phyloP scores from a whole-genome alignment of 1,140 invertebrate species.

The Bathynomus jamesi region DNA sequence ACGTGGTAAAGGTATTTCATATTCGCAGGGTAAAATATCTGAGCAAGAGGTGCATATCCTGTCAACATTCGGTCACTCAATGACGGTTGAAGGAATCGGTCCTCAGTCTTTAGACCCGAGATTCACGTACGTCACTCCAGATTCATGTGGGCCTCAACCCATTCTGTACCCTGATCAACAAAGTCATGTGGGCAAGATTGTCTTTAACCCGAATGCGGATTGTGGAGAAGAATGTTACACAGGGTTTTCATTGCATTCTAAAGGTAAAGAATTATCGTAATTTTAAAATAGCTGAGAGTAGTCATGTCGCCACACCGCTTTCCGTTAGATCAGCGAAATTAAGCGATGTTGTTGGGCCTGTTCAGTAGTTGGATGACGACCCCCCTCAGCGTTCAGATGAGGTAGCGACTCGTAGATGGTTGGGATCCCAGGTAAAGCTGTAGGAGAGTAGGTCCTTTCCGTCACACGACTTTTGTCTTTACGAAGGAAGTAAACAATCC shows the following conservation, averaged over 20 bases:
- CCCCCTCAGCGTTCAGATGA: too few species aligned
- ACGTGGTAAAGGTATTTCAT: too few species aligned
- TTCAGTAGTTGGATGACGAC: too few species aligned
- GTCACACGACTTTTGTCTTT: too few species aligned
- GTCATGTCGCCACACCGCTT: too few species aligned
- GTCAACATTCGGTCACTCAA: slow-evolving; percentile 62
- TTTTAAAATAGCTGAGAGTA: background rate
- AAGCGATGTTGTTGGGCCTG: too few species aligned
- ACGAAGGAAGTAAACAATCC: too few species aligned
- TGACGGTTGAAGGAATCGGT: slow-evolving; percentile 53
- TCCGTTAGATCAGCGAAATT: too few species aligned
- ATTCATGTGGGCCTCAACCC: slow-evolving; percentile 15
- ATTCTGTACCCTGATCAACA: slow-evolving; percentile 42
- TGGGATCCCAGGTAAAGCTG: too few species aligned
- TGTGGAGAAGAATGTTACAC: slow-evolving; percentile 70
- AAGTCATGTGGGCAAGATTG: slow-evolving; percentile 50
- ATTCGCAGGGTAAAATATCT: slow-evolving; percentile 64
- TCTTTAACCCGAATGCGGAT: slow-evolving; percentile 59
- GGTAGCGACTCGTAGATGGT: too few species aligned
- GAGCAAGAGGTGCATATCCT: slow-evolving; percentile 60
- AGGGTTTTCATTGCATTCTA: slow-evolving; percentile 52
- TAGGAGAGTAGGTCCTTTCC: too few species aligned
- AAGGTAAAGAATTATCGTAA: slow-evolving; percentile 48
- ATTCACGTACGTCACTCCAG: slow-evolving; percentile 42
- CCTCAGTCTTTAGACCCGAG: slow-evolving; percentile 49